Evolutionary conservation across 2,888 invertebrate genomes (phyloP).

Genomic region (Plagiodera versicolora): DNA sequence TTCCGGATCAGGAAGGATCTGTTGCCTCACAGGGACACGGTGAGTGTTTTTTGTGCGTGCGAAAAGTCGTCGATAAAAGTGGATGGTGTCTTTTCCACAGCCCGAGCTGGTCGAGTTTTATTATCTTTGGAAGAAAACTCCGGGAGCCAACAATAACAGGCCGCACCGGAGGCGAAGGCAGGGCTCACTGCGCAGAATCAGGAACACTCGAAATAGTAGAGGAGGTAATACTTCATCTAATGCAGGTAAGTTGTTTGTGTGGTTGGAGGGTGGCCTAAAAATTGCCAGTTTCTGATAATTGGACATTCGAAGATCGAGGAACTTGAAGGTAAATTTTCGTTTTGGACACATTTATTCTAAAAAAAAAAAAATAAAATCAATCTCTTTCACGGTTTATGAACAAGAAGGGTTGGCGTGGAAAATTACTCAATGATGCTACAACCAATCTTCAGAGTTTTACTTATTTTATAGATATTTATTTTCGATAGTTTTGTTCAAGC

Average conservation of each 20-base stretch:
- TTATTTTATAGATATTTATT: too few relatives aligned
- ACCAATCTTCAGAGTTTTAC: too few relatives aligned
- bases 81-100: conserved; percentile 57
- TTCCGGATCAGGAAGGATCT: conserved; percentile 96
- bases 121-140: conserved; percentile 99
- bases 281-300: conserved; percentile 24
- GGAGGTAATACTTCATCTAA: conserved; percentile 64
- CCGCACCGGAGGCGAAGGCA: conserved; percentile 89
- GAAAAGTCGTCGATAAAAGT: neutral
- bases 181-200: conserved; percentile 82
- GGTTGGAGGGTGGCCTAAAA: conserved; percentile 40
- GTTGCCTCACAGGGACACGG: conserved; percentile 94
- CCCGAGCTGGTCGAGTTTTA: conserved; percentile 98
- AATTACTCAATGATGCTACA: too few relatives aligned
- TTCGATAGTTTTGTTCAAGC: too few relatives aligned
- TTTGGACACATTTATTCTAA: neutral
- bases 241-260: conserved; percentile 42
- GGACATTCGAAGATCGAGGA: conserved; percentile 4
- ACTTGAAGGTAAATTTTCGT: conserved; percentile 7
- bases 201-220: conserved; percentile 85
- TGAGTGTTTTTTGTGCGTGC: conserved; percentile 51
- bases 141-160: conserved; percentile 94
- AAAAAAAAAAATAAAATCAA: neutral
- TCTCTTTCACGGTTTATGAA: too few relatives aligned
- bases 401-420: too few relatives aligned